phyloP scores from a whole-genome alignment of 2,888 invertebrate genomes.

The Leptopilina drosophilae region DNA sequence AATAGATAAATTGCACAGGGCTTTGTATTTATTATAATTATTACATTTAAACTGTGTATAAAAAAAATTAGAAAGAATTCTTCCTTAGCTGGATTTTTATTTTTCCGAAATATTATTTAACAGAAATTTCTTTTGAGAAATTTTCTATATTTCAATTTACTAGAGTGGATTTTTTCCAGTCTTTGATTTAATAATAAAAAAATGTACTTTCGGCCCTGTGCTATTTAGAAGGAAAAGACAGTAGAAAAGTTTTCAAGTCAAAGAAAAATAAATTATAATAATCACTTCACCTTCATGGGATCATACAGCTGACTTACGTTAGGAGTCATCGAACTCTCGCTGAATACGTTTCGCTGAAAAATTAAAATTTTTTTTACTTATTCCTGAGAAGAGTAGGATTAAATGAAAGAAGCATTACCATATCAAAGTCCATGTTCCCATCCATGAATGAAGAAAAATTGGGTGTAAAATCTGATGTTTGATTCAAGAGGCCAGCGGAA shows the following conservation, averaged over 20 bases:
- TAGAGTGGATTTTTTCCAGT: too few relatives aligned
- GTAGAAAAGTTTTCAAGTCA: too few relatives aligned
- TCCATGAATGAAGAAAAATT: slow-evolving; percentile 84
- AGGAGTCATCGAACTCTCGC: slow-evolving; percentile 69
- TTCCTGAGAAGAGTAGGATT: background rate
- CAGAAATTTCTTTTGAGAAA: too few relatives aligned
- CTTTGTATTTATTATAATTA: too few relatives aligned
- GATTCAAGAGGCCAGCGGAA: slow-evolving; percentile 55
- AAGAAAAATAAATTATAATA: background rate
- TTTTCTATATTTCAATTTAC: too few relatives aligned
- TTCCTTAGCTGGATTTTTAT: too few relatives aligned
- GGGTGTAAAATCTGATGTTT: slow-evolving; percentile 76
- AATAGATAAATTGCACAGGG: too few relatives aligned
- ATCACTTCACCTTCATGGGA: slow-evolving; percentile 68
- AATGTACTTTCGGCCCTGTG: too few relatives aligned
- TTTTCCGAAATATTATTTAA: too few relatives aligned
- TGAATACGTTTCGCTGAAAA: slow-evolving; percentile 74
- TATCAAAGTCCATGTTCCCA: slow-evolving; percentile 81
- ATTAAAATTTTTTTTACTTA: background rate
- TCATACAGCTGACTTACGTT: slow-evolving; percentile 69
- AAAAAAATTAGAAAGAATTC: too few relatives aligned
- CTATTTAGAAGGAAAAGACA: background rate
- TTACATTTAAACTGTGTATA: too few relatives aligned
- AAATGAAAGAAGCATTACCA: slow-evolving; percentile 63
- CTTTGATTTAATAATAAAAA: too few relatives aligned